phyloP scores from a whole-genome alignment of 1,140 invertebrate genomes.

The Stenopsyche tienmushanensis region DNA sequence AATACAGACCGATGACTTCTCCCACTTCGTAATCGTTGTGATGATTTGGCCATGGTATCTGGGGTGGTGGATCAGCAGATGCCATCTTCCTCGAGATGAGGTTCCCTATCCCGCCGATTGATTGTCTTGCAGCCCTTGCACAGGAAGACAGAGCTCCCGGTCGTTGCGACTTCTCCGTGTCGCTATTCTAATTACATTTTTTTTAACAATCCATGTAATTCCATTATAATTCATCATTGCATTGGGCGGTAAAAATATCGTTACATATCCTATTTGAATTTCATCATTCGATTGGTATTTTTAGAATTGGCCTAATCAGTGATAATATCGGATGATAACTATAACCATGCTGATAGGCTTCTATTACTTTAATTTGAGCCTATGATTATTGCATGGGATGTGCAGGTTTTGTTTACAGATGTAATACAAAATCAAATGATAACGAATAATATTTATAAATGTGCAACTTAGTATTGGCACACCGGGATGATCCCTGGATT shows the following conservation, averaged over 20 bases:
- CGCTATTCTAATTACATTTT: conserved; percentile 15
- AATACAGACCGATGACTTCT: conserved; percentile 82
- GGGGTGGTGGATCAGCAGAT: conserved; percentile 60
- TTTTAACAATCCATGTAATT: no score
- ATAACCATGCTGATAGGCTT: background rate
- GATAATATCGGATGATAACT: no score
- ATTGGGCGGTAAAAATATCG: background rate
- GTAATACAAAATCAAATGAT: no score
- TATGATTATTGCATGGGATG: no score
- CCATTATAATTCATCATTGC: no score
- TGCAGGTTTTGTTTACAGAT: no score
- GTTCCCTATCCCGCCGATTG: conserved; percentile 58
- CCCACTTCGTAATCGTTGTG: conserved; percentile 93
- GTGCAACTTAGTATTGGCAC: no score
- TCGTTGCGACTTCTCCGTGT: conserved; percentile 42
- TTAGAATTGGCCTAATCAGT: no score
- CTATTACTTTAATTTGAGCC: no score
- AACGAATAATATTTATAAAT: no score
- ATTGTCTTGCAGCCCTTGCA: conserved; percentile 52
- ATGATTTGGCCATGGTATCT: conserved; percentile 81
- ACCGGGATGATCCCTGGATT: no score
- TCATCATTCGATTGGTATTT: no score
- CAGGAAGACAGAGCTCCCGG: conserved; percentile 46
- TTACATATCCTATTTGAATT: background rate
- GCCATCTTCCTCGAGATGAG: conserved; percentile 72